Evolutionary conservation across 2,888 invertebrate species (phyloP), one percentile per base, ranked within the genome.

Genomic region (Antitype chi): DNA sequence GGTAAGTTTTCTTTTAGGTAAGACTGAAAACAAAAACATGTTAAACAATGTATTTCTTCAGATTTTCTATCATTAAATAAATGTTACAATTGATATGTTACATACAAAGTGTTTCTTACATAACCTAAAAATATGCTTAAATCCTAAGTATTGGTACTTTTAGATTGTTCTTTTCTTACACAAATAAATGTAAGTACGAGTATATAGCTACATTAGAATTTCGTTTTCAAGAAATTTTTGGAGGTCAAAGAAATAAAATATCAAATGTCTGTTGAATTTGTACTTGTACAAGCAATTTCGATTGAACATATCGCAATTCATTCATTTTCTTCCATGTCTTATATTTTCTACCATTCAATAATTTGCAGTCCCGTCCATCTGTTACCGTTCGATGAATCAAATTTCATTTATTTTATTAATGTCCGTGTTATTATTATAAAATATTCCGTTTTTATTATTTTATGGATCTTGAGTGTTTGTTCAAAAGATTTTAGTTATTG

Each of bases 311-410:
- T 47, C 25, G 13, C 66, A 17, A 28, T 69, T 62, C n/a, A 55
- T 70, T 77, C 55, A 77, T 55, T 38, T 70, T 55, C 25, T 62
- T 47, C 13, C 25, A 32, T 25, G 28, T 60, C 32, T 53, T 32
- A 68, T n/a, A 53, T 52, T 64, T 57, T 57, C 11, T 1, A 25
- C 25, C 15, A n/a, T 66, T 52, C 13, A 62, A 69, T 32, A 53
- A 38, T 66, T 66, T 64, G 17, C 32, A 38, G 53, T 17, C 38
- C n/a, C 53, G 15, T 53, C 25, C 66, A 72, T 66, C 47, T 78
- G 53, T 57, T 70, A 49, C 49, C 38, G 57, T 43, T 15, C 49
- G 49, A 43, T 63, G 63, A 52, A 52, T 55, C 11, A 57, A 77
- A 57, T 57, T 20, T 20, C 9, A 52, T 67, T 57, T 28, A 52